phyloP scores from a whole-genome alignment of 2,797 vertebrate genomes.

The Ispidina picta region DNA sequence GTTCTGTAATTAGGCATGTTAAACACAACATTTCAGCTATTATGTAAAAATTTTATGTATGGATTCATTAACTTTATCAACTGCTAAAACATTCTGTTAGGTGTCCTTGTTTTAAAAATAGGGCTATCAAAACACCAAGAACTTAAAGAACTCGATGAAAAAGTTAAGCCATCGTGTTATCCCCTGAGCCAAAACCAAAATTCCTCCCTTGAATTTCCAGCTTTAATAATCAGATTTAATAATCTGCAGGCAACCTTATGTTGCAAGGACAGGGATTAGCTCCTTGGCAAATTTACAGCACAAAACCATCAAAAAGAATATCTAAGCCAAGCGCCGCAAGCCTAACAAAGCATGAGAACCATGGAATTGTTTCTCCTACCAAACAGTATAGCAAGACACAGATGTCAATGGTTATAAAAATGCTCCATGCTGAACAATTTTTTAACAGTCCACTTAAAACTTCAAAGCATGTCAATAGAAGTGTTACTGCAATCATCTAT shows the following conservation, averaged over 20 bases:
- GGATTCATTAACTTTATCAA: background rate
- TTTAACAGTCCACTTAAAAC: background rate
- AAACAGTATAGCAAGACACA: background rate
- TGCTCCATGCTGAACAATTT: background rate
- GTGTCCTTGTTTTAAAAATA: background rate
- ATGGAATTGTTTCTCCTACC: background rate
- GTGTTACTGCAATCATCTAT: background rate
- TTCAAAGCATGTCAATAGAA: background rate
- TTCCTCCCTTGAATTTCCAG: background rate
- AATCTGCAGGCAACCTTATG: background rate
- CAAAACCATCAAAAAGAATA: background rate
- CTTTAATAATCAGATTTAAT: background rate
- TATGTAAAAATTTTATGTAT: background rate
- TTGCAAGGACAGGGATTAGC: background rate
- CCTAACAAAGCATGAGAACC: background rate
- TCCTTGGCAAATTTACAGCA: background rate
- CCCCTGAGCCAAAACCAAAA: background rate
- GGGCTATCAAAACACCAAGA: background rate
- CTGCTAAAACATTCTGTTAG: background rate
- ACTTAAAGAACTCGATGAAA: background rate
- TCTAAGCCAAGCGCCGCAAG: background rate
- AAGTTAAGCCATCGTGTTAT: background rate
- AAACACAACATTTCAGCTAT: background rate
- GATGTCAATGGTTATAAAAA: background rate
- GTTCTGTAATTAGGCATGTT: background rate